A percentile compares a stretch with the other conserved stretches of the same genome.
Evolutionary conservation across 1,140 invertebrate genomes (phyloP).

Genomic region (Bombus superbus): DNA sequence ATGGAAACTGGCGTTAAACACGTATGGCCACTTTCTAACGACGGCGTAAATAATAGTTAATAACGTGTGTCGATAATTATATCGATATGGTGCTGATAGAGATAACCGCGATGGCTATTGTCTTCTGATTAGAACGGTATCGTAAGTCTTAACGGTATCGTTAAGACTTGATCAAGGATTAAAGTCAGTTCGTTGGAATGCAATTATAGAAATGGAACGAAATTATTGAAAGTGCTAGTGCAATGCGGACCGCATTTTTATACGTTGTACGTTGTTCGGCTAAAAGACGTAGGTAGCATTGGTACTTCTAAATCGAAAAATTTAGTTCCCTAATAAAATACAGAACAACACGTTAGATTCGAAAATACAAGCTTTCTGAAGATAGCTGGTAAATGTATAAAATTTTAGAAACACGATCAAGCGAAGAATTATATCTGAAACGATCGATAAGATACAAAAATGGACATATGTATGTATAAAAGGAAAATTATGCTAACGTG

Average conservation of each 20-base stretch:
- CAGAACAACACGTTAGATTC: not conserved
- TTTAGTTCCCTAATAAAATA: too few species aligned
- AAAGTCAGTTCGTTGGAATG: not conserved
- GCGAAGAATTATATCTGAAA: too few species aligned
- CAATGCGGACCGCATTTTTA: not conserved
- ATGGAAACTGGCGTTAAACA: conserved; percentile 38
- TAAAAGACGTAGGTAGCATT: not conserved
- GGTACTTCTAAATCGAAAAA: not conserved
- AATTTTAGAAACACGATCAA: not conserved
- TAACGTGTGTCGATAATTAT: conserved; percentile 4
- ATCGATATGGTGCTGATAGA: not conserved
- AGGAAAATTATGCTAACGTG: too few species aligned
- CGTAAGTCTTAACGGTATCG: not conserved
- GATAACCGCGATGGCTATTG: too few species aligned
- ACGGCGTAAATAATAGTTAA: conserved; percentile 43
- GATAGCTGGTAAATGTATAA: not conserved
- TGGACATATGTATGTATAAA: too few species aligned
- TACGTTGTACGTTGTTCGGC: not conserved
- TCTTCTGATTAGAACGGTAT: not conserved
- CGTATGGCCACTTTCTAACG: conserved; percentile 31
- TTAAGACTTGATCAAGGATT: not conserved
- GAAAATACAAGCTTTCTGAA: not conserved
- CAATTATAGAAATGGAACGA: too few species aligned
- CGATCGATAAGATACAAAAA: too few species aligned
- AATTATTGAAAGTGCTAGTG: not conserved